Evolutionary conservation across 1,140 invertebrate genomes (phyloP).

Genomic region (Zaprionus lachaisei): DNA sequence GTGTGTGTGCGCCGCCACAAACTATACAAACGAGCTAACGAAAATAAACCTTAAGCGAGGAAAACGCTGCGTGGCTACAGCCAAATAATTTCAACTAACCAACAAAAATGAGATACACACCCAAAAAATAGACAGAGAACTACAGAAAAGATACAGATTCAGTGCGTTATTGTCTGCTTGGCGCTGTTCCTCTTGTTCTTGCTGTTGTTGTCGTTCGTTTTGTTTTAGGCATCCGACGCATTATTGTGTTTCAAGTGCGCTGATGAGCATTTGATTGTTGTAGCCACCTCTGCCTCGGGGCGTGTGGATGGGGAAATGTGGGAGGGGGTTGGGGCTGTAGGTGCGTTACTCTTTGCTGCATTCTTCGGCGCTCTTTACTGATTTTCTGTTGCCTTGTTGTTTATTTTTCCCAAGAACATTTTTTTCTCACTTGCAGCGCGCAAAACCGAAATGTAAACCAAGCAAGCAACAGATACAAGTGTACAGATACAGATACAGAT

Average conservation of each 20-base stretch:
- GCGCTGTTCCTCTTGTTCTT: slow-evolving; percentile 1
- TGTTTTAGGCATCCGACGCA: slow-evolving; percentile 66
- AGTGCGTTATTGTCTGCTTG: slow-evolving; percentile 48
- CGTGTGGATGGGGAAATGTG: not conserved
- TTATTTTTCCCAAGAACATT: slow-evolving; percentile 77
- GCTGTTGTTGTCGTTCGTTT: slow-evolving; percentile 22
- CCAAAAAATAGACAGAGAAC: slow-evolving; percentile 43
- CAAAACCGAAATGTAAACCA: slow-evolving; percentile 78
- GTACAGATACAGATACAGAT: slow-evolving; percentile 21
- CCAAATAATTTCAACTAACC: slow-evolving; percentile 51
- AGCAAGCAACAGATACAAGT: slow-evolving; percentile 39
- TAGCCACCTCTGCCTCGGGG: slow-evolving; percentile 45
- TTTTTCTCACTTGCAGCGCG: slow-evolving; percentile 77
- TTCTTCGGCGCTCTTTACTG: slow-evolving; percentile 27
- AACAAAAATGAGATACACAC: slow-evolving; percentile 55
- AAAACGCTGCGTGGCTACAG: slow-evolving; percentile 54
- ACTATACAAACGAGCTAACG: slow-evolving; percentile 79
- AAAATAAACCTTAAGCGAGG: slow-evolving; percentile 72
- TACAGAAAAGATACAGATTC: slow-evolving; percentile 31
- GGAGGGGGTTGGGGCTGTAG: not conserved
- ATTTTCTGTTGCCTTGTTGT: slow-evolving; percentile 56
- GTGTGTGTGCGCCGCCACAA: slow-evolving; percentile 59
- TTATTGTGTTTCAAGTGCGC: slow-evolving; percentile 79
- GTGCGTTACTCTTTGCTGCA: slow-evolving; percentile 38
- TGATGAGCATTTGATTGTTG: slow-evolving; percentile 81